Percentiles rank a stretch among this genome's conserved stretches.
These are phyloP conservation scores for Acipenser transmontanus DNA, from an alignment of 2,797 vertebrate genomes.

Conservation along the genomic window DNA sequence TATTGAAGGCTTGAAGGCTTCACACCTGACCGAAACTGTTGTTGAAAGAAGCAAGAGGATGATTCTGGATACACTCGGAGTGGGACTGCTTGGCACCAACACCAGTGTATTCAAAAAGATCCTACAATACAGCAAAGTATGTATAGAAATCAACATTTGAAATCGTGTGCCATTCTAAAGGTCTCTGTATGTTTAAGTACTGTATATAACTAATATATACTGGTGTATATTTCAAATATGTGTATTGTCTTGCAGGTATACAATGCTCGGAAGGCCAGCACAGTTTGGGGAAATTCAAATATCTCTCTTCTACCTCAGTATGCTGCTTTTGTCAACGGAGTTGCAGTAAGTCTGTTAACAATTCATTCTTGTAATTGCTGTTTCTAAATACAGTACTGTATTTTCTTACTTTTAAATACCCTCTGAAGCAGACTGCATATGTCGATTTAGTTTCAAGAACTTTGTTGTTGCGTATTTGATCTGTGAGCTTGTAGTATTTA, in stretches of 20 bases:
- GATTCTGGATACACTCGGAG: slow-evolving; percentile 88
- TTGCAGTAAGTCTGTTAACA: slow-evolving; percentile 70
- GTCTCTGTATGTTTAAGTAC: too few species aligned
- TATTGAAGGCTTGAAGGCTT: slow-evolving; percentile 62
- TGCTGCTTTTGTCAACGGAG: slow-evolving; percentile 84
- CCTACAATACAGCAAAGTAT: slow-evolving; percentile 77
- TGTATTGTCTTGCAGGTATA: slow-evolving; percentile 59
- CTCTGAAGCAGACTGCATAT: too few species aligned
- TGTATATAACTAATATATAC: too few species aligned
- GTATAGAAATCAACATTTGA: neutral
- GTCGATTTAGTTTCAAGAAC: too few species aligned
- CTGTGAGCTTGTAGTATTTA: too few species aligned
- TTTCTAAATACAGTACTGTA: too few species aligned
- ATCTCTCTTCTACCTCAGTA: slow-evolving; percentile 68
- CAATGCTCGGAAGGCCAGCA: slow-evolving; percentile 61
- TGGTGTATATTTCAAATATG: neutral
- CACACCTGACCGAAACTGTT: slow-evolving; percentile 72
- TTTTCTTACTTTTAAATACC: too few species aligned
- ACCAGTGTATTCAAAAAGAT: slow-evolving; percentile 76
- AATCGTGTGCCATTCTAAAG: too few species aligned
- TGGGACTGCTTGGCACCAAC: slow-evolving; percentile 75
- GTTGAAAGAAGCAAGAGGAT: slow-evolving; percentile 84
- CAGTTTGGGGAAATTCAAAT: slow-evolving; percentile 71
- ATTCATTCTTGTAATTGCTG: too few species aligned
- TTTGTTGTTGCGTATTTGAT: too few species aligned